These are phyloP conservation scores for Sebastiscus tertius DNA, from an alignment of 2,797 vertebrate genomes.

Conservation along the genomic window DNA sequence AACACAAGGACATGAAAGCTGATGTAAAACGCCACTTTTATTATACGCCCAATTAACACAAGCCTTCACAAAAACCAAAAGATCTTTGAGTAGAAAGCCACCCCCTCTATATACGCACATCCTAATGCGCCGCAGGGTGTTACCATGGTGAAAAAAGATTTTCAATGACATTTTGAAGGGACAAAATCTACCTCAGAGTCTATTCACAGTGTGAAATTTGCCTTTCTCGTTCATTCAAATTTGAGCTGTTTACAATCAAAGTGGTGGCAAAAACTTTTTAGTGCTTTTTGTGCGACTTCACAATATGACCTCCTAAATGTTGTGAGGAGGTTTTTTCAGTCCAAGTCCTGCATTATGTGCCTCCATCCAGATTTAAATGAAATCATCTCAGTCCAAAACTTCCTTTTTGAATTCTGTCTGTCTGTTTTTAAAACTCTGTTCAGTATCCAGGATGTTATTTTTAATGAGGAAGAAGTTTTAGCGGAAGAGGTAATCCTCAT, in stretches of 20 bases:
- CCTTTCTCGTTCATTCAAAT: neutral
- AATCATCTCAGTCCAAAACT: slow-evolving; percentile 25
- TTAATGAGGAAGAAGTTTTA: slow-evolving; percentile 63
- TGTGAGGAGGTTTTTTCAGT: neutral
- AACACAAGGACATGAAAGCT: neutral
- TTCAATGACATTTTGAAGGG: slow-evolving; percentile 43
- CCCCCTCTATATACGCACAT: neutral
- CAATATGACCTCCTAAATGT: neutral
- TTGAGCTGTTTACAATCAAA: slow-evolving; percentile 15
- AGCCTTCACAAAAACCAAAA: neutral
- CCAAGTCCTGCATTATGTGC: neutral
- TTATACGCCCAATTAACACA: neutral
- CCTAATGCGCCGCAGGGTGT: neutral
- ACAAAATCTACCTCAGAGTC: slow-evolving; percentile 27
- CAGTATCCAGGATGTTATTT: slow-evolving; percentile 40
- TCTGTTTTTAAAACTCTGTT: slow-evolving; percentile 30
- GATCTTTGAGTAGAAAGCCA: neutral
- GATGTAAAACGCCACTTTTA: neutral
- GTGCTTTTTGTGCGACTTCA: neutral
- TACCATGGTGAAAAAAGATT: slow-evolving; percentile 45
- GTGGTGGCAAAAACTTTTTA: neutral
- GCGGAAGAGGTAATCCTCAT: slow-evolving; percentile 60
- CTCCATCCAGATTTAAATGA: neutral
- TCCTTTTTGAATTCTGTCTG: slow-evolving; percentile 3
- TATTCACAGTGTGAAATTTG: slow-evolving; percentile 20